phyloP scores from a whole-genome alignment of 2,113 vertebrate genomes.

The Vimba vimba region DNA sequence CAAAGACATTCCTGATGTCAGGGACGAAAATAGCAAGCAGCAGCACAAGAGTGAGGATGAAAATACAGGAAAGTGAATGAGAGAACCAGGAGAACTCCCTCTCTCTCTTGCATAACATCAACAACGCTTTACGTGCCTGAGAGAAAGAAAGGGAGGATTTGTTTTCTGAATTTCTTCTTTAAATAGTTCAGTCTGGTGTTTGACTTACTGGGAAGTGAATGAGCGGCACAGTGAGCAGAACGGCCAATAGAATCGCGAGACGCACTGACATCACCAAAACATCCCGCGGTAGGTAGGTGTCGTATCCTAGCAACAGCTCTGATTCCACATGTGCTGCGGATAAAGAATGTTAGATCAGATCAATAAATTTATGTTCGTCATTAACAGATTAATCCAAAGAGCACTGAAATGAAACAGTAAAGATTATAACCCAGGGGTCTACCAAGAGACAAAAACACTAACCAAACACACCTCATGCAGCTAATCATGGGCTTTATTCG shows the following conservation, averaged over 20 bases:
- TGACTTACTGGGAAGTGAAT: slow-evolving; percentile 95
- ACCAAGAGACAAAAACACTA: not conserved
- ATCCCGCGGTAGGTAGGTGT: slow-evolving; percentile 81
- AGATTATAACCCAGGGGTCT: not conserved
- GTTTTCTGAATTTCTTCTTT: not conserved
- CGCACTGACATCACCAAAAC: slow-evolving; percentile 84
- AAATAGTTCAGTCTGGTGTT: not conserved
- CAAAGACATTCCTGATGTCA: slow-evolving; percentile 90
- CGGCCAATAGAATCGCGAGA: slow-evolving; percentile 85
- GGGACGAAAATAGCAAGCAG: slow-evolving; percentile 89
- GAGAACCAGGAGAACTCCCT: slow-evolving; percentile 80
- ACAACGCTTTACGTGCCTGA: slow-evolving; percentile 88
- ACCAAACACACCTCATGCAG: not conserved
- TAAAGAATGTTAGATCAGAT: not conserved
- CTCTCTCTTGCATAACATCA: slow-evolving; percentile 80
- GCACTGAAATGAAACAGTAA: not conserved
- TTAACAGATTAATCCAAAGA: slow-evolving; percentile 44
- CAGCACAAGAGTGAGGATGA: slow-evolving; percentile 81
- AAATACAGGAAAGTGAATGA: slow-evolving; percentile 82
- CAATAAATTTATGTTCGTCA: not conserved
- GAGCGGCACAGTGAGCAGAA: slow-evolving; percentile 90
- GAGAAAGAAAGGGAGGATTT: not conserved
- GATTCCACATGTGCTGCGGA: slow-evolving; percentile 85
- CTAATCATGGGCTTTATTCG: not conserved
- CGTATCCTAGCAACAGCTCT: slow-evolving; percentile 85